Conservation (phyloP, 2,888 invertebrate genomes). For the Polydrusus tereticollis region DNA sequence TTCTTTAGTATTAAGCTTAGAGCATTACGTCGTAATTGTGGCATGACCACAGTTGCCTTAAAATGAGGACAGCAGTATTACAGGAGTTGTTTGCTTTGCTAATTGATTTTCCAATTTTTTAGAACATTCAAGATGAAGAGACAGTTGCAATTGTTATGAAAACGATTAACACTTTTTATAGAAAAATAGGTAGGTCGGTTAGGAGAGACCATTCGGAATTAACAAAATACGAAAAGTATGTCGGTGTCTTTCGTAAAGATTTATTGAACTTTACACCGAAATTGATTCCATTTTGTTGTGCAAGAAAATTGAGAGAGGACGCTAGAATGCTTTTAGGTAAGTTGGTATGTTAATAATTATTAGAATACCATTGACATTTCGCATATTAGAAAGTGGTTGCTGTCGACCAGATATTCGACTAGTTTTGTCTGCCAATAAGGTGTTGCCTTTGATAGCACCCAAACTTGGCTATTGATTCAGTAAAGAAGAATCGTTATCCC, state of each 20-base stretch:
- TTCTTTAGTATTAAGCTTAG: too few species aligned
- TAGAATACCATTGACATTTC: too few species aligned
- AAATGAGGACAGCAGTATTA: too few species aligned
- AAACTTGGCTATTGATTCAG: too few species aligned
- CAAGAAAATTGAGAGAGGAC: not conserved
- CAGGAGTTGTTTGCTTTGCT: too few species aligned
- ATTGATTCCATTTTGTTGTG: constrained; percentile 27
- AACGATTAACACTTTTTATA: constrained; percentile 18
- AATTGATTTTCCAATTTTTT: constrained; percentile 7
- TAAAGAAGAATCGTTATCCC: too few species aligned
- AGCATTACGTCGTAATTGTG: too few species aligned
- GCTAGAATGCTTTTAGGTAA: constrained; percentile 26
- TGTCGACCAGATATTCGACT: too few species aligned
- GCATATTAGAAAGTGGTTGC: too few species aligned
- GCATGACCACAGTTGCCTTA: too few species aligned
- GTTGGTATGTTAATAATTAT: not conserved
- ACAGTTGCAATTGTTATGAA: not conserved
- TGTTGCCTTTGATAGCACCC: too few species aligned
- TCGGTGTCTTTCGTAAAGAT: constrained; percentile 1
- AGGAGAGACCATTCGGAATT: not conserved
- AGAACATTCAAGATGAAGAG: constrained; percentile 6
- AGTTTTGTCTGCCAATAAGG: too few species aligned
- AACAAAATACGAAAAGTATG: not conserved
- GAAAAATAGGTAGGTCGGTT: constrained; percentile 4
- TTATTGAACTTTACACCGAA: constrained; percentile 20